Evolutionary conservation across 1,140 invertebrate species (phyloP), one percentile per base, ranked within the genome.

Genomic region (Mactra quadrangularis): DNA sequence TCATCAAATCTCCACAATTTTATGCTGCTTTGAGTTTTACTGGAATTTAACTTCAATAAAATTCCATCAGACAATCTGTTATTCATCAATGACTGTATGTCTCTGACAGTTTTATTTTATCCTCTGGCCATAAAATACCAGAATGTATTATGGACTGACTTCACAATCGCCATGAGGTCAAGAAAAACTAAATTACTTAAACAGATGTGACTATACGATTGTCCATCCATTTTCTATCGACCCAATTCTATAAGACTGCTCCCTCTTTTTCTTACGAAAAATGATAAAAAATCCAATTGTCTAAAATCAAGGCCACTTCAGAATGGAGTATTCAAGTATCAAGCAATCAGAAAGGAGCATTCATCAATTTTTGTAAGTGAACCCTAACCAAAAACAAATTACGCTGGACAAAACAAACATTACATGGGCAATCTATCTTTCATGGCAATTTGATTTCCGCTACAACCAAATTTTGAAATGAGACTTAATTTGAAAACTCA

Each of bases 341-440:
- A n/a, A n/a, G n/a, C n/a, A n/a, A n/a, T n/a, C n/a, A n/a, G n/a
- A n/a, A n/a, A n/a, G n/a, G n/a, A n/a, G n/a, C n/a, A 17, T 57
- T 50, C 55, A 29, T 19, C 55, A n/a, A 59, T 57, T 41, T 53
- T 22, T 62, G 41, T 60, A 76, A 76, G 57, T 78, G 76, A 78
- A 64, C 62, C 76, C 50, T 15, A n/a, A 53, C 76, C 47, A 57
- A 45, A 68, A 78, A 68, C 45, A 55, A 78, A 68, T 78, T 68
- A 68, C 35, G 31, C 3, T 38, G 27, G 17, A 78, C 76, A 78
- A 78, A 68, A 68, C 62, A 78, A 78, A 78, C 62, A 78, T 68
- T 78, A 19, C 50, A 78, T 50, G 76, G 62, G 29, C 41, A 25
- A 57, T 62, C 15, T 50, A 57, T 66, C 62, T 53, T 78, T 55